A percentile compares a stretch with the other conserved stretches of the same genome.
phyloP scores from a whole-genome alignment of 2,797 vertebrate genomes.

The Cirrhinus molitorella region DNA sequence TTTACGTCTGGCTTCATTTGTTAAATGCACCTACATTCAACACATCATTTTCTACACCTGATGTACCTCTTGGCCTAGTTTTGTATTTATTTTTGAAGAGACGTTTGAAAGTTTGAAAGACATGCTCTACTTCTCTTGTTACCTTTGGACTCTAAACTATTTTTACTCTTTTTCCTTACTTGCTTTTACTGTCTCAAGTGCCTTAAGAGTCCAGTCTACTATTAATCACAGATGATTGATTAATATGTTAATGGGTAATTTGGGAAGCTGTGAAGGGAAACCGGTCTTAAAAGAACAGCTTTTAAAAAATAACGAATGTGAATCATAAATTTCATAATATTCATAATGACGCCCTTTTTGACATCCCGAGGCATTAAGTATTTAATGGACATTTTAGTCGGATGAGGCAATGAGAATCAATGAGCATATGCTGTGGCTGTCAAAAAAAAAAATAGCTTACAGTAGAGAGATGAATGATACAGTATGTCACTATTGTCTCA shows the following conservation, averaged over 20 bases:
- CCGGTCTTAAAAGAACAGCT: slow-evolving; percentile 43
- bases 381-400: slow-evolving; percentile 70
- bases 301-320: not conserved
- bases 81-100: slow-evolving; percentile 11
- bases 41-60: not conserved
- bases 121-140: not conserved
- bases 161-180: not conserved
- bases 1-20: slow-evolving; percentile 10
- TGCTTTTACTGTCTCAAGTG: not conserved
- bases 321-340: slow-evolving; percentile 52
- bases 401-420: slow-evolving; percentile 46
- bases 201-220: not conserved
- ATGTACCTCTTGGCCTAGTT: not conserved
- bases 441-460: not conserved
- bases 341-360: slow-evolving; percentile 58
- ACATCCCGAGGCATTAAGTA: slow-evolving; percentile 62
- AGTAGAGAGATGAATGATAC: not conserved
- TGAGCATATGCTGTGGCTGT: not conserved
- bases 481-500: not conserved
- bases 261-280: slow-evolving; percentile 61
- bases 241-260: slow-evolving; percentile 39
- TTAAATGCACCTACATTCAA: not conserved
- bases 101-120: not conserved
- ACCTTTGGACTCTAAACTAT: not conserved
- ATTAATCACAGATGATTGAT: slow-evolving; percentile 28